Base-by-base conservation (phyloP, 2,797 vertebrate species). In the Orestias chungarensis region DNA sequence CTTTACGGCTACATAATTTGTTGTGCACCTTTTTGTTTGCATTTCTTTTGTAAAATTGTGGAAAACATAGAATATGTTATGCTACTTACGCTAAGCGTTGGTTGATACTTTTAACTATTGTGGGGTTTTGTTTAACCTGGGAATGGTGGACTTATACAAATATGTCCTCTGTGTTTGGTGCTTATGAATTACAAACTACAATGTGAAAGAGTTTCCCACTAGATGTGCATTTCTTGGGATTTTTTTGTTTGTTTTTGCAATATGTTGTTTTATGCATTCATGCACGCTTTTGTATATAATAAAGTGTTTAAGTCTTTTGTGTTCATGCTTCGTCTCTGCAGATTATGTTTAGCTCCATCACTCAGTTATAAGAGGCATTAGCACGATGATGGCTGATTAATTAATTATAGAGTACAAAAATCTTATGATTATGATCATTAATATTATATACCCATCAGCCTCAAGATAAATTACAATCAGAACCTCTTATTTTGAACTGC, bases 341-440 rank as follows among this genome's bases (percentile, higher is more conserved):
- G 62, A 14, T 42, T 33, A 14, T 44, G 64, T 72, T 75, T 64
- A 64, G 40, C 18, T 52, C 54, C 50, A 75, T 42, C 33, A 74
- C 70, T 61, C 49, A 65, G 66, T 64, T 71, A 82, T 82, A 71
- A 84, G 31, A 64, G 68, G 29, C 43, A 65, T 80, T 66, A 77
- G 76, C 74, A 62, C 72, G 70, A 70, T 68, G 44, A 81, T 84
- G 29, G 66, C 18, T 80, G 65, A 84, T 71, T 73, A 73, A 78
- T 25, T 83, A 74, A 83, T 81, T 74, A 76, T 68, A 31, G 31
- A 33, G 68, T 43, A 83, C 55, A 65, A 71, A 57, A 17, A 70
- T 75, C 55, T 65, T 69, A 70, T 74, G 38, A 74, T 78, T 40
- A 79, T 71, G 4, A 80, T 65, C 33, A 73, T 76, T 65, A 71